These are phyloP conservation scores for Cecidostiba fungosa DNA, from an alignment of 2,888 invertebrate species.

Conservation along the genomic window DNA sequence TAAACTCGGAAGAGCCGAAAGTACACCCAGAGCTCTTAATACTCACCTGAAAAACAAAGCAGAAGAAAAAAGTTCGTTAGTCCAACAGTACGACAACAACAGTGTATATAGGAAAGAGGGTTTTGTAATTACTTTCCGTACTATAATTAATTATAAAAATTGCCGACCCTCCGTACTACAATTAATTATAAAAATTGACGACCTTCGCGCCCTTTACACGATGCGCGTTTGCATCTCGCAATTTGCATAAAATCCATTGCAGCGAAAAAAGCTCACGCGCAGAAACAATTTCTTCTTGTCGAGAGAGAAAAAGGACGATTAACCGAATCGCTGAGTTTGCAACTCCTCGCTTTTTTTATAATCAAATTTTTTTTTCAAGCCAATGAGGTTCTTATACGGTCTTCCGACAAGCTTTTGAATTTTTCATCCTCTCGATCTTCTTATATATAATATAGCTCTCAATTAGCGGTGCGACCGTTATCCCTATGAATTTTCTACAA, in stretches of 20 bases:
- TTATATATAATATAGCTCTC: neutral
- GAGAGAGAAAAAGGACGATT: too few species aligned
- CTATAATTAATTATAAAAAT: neutral
- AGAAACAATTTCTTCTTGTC: neutral
- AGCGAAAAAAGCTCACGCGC: neutral
- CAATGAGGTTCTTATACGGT: neutral
- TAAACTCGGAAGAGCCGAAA: neutral
- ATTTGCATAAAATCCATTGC: neutral
- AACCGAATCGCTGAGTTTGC: too few species aligned
- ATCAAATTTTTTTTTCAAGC: neutral
- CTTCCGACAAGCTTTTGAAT: neutral
- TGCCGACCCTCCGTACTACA: too few species aligned
- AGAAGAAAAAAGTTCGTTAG: neutral
- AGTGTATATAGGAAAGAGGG: neutral
- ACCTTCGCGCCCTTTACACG: too few species aligned
- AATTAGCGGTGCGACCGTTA: neutral
- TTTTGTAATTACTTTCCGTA: neutral
- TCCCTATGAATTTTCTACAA: neutral
- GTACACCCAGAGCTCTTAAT: neutral
- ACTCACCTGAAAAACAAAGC: neutral
- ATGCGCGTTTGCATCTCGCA: neutral
- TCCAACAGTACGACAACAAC: neutral
- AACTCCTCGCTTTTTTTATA: neutral
- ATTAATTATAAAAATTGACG: neutral
- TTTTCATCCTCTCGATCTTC: neutral